Evolutionary conservation across 1,140 invertebrate genomes (phyloP), one percentile per base, ranked within the genome.

Genomic region (Agrilus planipennis): DNA sequence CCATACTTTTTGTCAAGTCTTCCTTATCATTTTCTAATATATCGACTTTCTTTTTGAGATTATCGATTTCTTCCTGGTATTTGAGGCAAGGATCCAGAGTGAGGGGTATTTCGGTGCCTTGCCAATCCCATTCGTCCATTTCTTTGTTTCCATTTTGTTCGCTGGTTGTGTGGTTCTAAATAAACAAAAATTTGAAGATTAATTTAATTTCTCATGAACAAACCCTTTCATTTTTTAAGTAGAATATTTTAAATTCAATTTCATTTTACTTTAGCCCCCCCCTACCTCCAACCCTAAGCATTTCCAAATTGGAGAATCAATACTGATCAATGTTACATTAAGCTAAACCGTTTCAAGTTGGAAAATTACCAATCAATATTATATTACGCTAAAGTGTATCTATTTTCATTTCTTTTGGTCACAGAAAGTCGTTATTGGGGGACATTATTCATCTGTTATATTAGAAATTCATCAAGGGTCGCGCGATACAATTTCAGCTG

Each of bases 21-120:
- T 41, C 32, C 34, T 57, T 60, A 39, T 61, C 60, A 31, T 42
- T 52, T 50, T 61, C 49, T n/a, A 62, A 43, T 9, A 53, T 44
- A 2, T 25, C 12, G 16, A 57, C 49, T 30, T 42, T 48, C 30
- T 46, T 42, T 16, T 46, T 46, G 30, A 54, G 14, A 14, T 43
- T 36, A 28, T 17, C 22, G 30, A 45, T 39, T 20, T 34, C 39
- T 34, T 46, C n/a, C n/a, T 7, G n/a, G 23, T 17, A 5, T 11
- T 4, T n/a, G 15, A 34, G 4, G 4, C 10, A 12, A 14, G 12
- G 7, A 14, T 12, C 4, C 3, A 3, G 9, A 3, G 7, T 15
- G 19, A 10, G 5, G 23, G 37, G 3, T 5, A 3, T 4, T 18
- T 30, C 6, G 3, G 9, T 7, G 16, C 20, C 21, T 1, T 35